A percentile compares a stretch with the other conserved stretches of the same genome.
phyloP scores from a whole-genome alignment of 2,797 vertebrate genomes.

The Ciconia nigra region DNA sequence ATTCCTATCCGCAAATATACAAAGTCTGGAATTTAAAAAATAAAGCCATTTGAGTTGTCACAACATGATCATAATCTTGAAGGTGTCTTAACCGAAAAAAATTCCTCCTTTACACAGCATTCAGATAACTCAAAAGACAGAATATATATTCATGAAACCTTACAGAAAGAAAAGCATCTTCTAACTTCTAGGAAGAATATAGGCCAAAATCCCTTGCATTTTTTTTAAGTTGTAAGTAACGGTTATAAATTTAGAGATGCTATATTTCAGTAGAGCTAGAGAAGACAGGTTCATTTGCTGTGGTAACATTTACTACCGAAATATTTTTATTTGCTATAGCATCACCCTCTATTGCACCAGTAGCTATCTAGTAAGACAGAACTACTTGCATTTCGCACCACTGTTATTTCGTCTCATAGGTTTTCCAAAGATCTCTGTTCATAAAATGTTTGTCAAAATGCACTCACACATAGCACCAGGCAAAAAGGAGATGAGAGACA shows the following conservation, averaged over 20 bases:
- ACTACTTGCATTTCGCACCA: neutral
- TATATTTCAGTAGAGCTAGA: neutral
- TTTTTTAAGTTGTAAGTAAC: neutral
- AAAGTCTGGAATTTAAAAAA: neutral
- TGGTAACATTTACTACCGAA: slow-evolving; percentile 6
- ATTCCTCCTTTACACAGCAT: neutral
- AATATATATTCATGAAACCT: neutral
- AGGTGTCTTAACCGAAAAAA: neutral
- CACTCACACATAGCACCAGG: neutral
- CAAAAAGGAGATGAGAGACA: neutral
- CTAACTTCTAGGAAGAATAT: neutral
- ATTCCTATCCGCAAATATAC: neutral
- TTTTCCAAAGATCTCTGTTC: slow-evolving; percentile 23
- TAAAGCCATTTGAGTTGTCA: neutral
- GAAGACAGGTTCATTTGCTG: neutral
- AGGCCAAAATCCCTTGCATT: neutral
- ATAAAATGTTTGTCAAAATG: slow-evolving; percentile 45
- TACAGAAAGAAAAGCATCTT: neutral
- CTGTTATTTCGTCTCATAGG: neutral
- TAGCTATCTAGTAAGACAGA: neutral
- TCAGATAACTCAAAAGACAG: neutral
- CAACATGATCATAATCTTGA: neutral
- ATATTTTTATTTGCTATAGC: slow-evolving; percentile 14
- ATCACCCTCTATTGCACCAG: neutral
- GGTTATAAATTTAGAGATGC: neutral